Base-by-base conservation (phyloP, 37 sponge, comb jelly and placozoan genomes). In the Oscarella lobularis region DNA sequence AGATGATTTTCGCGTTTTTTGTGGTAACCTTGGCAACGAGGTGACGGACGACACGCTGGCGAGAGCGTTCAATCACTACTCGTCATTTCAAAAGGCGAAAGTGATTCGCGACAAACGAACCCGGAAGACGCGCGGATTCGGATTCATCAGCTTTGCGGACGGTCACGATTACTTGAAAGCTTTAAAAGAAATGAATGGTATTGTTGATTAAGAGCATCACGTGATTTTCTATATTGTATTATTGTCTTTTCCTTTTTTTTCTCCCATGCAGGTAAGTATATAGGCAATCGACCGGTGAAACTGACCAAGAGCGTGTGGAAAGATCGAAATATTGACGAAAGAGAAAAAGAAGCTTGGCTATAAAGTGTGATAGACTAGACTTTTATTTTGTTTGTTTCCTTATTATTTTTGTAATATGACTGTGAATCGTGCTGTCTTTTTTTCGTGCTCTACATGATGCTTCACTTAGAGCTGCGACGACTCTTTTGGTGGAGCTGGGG, bases 151-250 rank as follows among this genome's bases (percentile, higher is more conserved):
- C 37, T 96, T 96, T 84, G 92, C 87, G 73, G 93, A 89, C 78
- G 86, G 92, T 0, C 82, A 93, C 3, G 98, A 96, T 78, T 96
- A 90, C 77, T 82, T 96, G 67, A 75, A 83, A 34, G 98, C 98
- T 4, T 85, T 96, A 89, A 93, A 80, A 71, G 98, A 96, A 34
- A 87, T 96, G 83, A 90, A 93, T 67, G 98, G 94, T n/a, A n/a
- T n/a, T n/a, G n/a, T n/a, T n/a, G n/a, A n/a, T n/a, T n/a, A n/a
- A n/a, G n/a, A n/a, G n/a, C n/a, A n/a, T n/a, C n/a, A n/a, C n/a
- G n/a, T n/a, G n/a, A n/a, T n/a, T n/a, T n/a, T n/a, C n/a, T n/a
- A n/a, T n/a, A n/a, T n/a, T n/a, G n/a, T n/a, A n/a, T n/a, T n/a
- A n/a, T n/a, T n/a, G n/a, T n/a, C n/a, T n/a, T n/a, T n/a, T n/a